Percentiles rank a stretch among this genome's conserved stretches.
Conservation (phyloP, 2,113 vertebrate genomes). For the Ctenodactylus gundi region DNA sequence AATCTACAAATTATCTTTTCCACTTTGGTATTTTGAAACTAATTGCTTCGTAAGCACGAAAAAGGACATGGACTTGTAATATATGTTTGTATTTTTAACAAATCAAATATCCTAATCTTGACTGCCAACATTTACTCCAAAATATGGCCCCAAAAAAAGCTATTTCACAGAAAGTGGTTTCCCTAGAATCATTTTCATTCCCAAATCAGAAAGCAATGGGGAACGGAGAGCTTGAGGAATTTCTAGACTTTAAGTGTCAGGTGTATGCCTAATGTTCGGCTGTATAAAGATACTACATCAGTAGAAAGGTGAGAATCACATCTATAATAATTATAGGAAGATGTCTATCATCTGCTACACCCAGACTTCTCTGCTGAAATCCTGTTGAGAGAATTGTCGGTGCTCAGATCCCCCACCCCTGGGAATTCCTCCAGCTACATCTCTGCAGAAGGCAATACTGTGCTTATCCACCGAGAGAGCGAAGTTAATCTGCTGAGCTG, state of each 20-base stretch:
- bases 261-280: not conserved
- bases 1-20: conserved; percentile 35
- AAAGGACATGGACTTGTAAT: not conserved
- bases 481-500: conserved; percentile 76
- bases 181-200: not conserved
- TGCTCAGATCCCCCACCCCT: conserved; percentile 25
- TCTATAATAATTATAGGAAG: conserved; percentile 62
- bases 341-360: conserved; percentile 11
- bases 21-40: conserved; percentile 5
- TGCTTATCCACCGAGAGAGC: conserved; percentile 66
- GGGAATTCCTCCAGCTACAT: conserved; percentile 76
- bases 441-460: conserved; percentile 77
- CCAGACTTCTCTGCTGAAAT: conserved; percentile 68
- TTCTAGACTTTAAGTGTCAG: not conserved
- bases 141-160: not conserved
- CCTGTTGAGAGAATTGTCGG: conserved; percentile 65
- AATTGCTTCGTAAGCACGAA: not conserved
- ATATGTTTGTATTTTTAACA: not conserved
- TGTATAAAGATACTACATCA: conserved; percentile 14
- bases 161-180: conserved; percentile 20
- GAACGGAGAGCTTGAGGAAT: not conserved
- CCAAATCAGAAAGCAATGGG: not conserved
- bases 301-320: not conserved
- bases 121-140: not conserved
- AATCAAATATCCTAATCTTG: conserved; percentile 16